phyloP scores from a whole-genome alignment of 2,888 invertebrate species.

The Trachelus stipa region DNA sequence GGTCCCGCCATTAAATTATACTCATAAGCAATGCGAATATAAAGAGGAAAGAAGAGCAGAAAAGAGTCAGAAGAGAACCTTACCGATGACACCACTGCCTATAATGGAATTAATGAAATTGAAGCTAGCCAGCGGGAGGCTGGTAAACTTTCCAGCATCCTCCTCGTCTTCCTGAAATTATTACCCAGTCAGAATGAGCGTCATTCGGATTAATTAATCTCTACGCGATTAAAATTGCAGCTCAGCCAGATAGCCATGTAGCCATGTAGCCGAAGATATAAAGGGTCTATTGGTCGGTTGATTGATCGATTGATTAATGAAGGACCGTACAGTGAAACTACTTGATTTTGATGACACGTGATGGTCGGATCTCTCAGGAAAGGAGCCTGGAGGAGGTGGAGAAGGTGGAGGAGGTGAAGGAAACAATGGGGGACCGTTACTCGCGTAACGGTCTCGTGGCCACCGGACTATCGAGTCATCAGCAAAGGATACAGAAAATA shows the following conservation, averaged over 20 bases:
- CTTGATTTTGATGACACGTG: neutral
- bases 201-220: neutral
- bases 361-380: neutral
- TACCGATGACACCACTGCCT: conserved; percentile 88
- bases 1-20: neutral
- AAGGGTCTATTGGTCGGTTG: neutral
- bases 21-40: neutral
- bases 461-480: neutral
- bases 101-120: conserved; percentile 91
- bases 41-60: neutral
- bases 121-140: conserved; percentile 82
- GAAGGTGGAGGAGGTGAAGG: neutral
- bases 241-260: neutral
- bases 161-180: conserved; percentile 65
- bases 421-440: neutral
- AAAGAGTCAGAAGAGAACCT: conserved; percentile 33
- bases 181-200: neutral
- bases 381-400: neutral
- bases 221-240: neutral
- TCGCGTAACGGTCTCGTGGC: neutral
- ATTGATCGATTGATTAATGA: no score
- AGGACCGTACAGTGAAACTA: neutral
- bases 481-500: neutral
- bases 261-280: neutral
- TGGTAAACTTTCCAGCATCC: conserved; percentile 73